Base-by-base conservation (phyloP, 2,797 vertebrate species). In the Mormyrops boulengeri region DNA sequence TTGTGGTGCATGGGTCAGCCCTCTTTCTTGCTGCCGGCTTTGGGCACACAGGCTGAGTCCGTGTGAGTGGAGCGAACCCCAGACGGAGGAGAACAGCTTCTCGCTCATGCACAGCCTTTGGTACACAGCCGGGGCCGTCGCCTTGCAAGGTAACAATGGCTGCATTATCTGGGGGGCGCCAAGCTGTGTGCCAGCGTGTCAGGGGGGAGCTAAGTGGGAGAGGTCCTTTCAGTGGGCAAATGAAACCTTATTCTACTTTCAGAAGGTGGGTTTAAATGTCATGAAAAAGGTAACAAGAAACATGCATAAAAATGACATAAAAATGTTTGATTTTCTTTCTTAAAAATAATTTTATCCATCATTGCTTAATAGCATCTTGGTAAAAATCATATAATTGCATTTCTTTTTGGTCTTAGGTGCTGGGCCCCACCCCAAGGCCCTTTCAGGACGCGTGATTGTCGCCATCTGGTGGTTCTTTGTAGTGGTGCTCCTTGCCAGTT, bases 381-480 rank as follows among this genome's bases (percentile, higher is more conserved):
- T 50, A 49, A 50, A 85, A 82, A 44, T 84, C 17, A 6, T 17
- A 53, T 53, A 7, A 38, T 41, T 87, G 6, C 26, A n/a, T n/a
- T 19, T 60, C 34, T 38, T 57, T 87, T 26, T 57, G 11, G 6
- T 85, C 5, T 80, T 93, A 98, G 97, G 97, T 62, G 95, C 95
- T 38, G 96, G 96, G 1, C 97, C 97, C 88, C 96, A 96, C 55
- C 97, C 97, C 12, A 97, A 95, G 92, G 95, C 97, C 0, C 91
- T 96, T 7, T 97, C 97, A 0, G 96, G 96, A 53, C 94, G 97
- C 1, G 94, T 98, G 50, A 93, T 98, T 11, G 95, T 96, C 30
- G 95, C 96, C 88, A 96, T 94, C 92, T 98, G 97, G 97, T 98
- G 97, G 97, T 91, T 98, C 8, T 98, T 98, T 90, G 94, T 96